Conservation (phyloP, 1,140 invertebrate genomes). For the Apolygus lucorum region DNA sequence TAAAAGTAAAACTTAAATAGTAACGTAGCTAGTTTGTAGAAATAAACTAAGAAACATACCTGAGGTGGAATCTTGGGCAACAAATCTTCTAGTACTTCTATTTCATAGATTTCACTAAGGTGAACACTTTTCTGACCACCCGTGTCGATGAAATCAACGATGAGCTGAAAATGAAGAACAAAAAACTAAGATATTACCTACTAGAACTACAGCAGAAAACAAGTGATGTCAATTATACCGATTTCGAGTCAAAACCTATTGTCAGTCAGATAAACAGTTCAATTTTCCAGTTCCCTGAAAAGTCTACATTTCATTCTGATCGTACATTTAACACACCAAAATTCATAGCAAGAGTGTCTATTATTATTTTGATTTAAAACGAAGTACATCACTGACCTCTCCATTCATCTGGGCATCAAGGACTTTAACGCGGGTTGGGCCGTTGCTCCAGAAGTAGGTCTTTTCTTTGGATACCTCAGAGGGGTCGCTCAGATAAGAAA, state of each 20-base stretch:
- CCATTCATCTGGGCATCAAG: neutral
- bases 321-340: too few relatives aligned
- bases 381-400: neutral
- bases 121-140: neutral
- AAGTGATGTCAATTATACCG: too few relatives aligned
- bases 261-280: neutral
- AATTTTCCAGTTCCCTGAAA: neutral
- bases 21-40: neutral
- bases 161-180: neutral
- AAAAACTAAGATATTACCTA: neutral
- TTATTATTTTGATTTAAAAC: neutral
- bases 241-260: neutral
- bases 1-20: neutral
- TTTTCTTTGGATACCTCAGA: neutral
- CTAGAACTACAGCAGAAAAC: neutral
- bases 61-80: neutral
- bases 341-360: neutral
- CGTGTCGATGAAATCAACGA: slow-evolving; percentile 12
- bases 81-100: neutral
- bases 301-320: neutral
- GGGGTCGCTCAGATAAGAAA: neutral
- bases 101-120: neutral
- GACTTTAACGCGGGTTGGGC: neutral
- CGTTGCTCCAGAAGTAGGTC: neutral
- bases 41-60: neutral